Base-by-base conservation (phyloP, 2,113 vertebrate genomes). In the Hyperoodon ampullatus region DNA sequence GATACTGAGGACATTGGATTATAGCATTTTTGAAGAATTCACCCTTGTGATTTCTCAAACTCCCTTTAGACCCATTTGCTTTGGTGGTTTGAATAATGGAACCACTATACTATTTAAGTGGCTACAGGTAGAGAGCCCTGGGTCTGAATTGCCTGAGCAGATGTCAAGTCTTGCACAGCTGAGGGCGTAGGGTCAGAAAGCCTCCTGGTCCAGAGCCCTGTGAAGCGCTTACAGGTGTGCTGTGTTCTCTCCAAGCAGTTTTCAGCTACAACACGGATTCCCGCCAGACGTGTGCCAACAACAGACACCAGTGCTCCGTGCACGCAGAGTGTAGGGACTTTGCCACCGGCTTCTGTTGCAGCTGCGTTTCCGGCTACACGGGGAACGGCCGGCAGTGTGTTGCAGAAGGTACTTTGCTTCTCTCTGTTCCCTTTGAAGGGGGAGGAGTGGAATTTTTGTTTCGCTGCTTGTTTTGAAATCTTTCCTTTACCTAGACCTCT, bases 381-480 rank as follows among this genome's bases (percentile, higher is more conserved):
- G 99, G 99, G 86, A 99, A 99, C 8, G 99, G 99, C 94, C 99
- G 99, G 68, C 99, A 99, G 19, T 99, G 99, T 84, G 98, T 99
- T 14, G 99, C 99, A 26, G 99, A 99, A 98, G 99, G 99, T 99
- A 91, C 90, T 10, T 24, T 24, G 26, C 15, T 61, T 71, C 35
- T 4, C 1, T 26, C 12, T 30, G 65, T 19, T 61, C 80, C 0
- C 0, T 61, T 66, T 23, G 5, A 5, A 4, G 3, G 39, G 47
- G 47, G 13, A 6, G 10, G 12, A 8, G 28, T 0, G 11, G 50
- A n/a, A 28, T 47, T 23, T 70, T 47, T 39, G 28, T 47, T 70
- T 75, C 5, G 5, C 11, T 18, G 23, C 24, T 85, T 78, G 21
- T 42, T 66, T 78, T 42, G n/a, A 50, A 47, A 42, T 3, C 14